These are phyloP conservation scores for Merops nubicus DNA, from an alignment of 2,113 vertebrate genomes.

Conservation along the genomic window DNA sequence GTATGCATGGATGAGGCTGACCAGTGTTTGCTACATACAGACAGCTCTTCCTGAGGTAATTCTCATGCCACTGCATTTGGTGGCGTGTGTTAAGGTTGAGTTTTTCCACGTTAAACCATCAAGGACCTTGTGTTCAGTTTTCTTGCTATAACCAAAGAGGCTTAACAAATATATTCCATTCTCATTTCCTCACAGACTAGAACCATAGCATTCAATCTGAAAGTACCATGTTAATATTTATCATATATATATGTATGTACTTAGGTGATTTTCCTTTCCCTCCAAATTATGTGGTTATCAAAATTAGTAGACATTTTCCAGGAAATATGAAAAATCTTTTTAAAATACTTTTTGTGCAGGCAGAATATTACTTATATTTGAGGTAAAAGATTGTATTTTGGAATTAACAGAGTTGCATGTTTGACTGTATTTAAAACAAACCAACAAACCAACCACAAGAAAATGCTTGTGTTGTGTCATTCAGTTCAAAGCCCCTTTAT, in stretches of 20 bases:
- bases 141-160: not conserved
- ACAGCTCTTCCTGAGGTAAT: not conserved
- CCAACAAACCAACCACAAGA: not conserved
- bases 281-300: not conserved
- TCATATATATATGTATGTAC: not conserved
- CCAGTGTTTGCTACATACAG: not conserved
- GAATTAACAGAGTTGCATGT: not conserved
- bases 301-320: not conserved
- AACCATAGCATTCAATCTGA: not conserved
- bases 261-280: not conserved
- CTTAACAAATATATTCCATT: not conserved
- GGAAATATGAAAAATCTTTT: not conserved
- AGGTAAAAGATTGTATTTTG: not conserved
- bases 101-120: not conserved
- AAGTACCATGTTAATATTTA: not conserved
- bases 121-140: not conserved
- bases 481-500: not conserved
- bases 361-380: not conserved
- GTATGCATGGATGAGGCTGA: not conserved
- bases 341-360: not conserved
- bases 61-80: not conserved
- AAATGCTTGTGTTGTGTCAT: not conserved
- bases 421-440: not conserved
- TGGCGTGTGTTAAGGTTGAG: not conserved
- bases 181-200: not conserved